A percentile compares a stretch with the other conserved stretches of the same genome.
These are phyloP conservation scores for Rhopalosiphum maidis DNA, from an alignment of 1,140 invertebrate species.

Conservation along the genomic window DNA sequence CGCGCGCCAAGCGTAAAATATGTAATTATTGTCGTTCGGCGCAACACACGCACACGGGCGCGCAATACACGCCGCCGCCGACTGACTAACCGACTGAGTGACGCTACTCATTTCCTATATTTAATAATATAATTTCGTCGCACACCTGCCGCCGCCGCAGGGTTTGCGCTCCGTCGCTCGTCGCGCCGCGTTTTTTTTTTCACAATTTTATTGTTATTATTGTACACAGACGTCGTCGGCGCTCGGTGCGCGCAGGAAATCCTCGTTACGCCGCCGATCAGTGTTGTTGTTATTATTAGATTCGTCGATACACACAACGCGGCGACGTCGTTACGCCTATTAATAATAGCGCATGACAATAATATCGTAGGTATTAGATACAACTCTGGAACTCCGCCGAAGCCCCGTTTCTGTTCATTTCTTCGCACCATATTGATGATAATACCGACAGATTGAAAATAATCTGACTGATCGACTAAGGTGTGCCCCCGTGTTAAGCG, in stretches of 20 bases:
- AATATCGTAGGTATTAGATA: neutral
- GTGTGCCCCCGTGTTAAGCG: neutral
- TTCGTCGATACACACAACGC: neutral
- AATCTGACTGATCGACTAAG: neutral
- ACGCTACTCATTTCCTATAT: slow-evolving; percentile 15
- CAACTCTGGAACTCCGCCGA: neutral
- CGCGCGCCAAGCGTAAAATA: slow-evolving; percentile 25
- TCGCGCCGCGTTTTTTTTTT: neutral
- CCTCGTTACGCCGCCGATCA: slow-evolving; percentile 26
- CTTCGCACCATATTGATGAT: neutral
- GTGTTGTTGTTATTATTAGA: neutral
- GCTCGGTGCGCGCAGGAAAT: slow-evolving; percentile 23
- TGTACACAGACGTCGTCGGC: neutral
- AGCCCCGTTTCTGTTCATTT: neutral
- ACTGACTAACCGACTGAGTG: neutral
- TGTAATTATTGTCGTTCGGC: slow-evolving; percentile 24
- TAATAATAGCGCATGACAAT: neutral
- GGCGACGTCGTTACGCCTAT: neutral
- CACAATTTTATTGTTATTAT: neutral
- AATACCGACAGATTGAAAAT: too few relatives aligned
- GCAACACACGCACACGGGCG: neutral
- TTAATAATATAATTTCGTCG: slow-evolving; percentile 13
- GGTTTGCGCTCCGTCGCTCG: neutral
- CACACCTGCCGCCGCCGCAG: neutral
- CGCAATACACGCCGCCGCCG: neutral